Base-by-base conservation (phyloP, 2,113 vertebrate genomes). In the Strix uralensis region DNA sequence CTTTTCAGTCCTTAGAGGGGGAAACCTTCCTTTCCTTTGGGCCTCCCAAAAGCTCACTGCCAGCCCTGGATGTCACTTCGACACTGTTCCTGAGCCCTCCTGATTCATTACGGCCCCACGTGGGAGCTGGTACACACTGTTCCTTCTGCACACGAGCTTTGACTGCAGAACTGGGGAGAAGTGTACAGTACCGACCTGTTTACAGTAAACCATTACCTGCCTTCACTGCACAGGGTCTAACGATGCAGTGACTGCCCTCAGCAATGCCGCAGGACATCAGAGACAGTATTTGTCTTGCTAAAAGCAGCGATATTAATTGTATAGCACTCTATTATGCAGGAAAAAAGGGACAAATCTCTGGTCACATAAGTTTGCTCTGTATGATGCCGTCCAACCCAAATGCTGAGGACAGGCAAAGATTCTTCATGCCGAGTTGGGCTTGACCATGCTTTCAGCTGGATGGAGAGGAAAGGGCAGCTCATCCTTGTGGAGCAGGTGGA, bases 361-460 rank as follows among this genome's bases (percentile, higher is more conserved):
- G 15, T 63, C 11, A 44, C 3, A 0, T 34, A 81, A 42, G 10
- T 86, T 82, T 82, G 22, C 10, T 84, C 17, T 51, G 30, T 44
- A 32, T 81, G 46, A 61, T 0, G 0, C 19, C 9, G 25, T 81
- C 27, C 13, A 65, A n/a, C 16, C 10, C 55, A 61, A 70, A 59
- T 23, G 11, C 40, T 65, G 55, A 44, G 30, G 34, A 27, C 40
- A 75, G 25, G 15, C 0, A 1, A 26, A 59, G 38, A 77, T 21
- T 61, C 66, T 67, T 71, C 23, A 49, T 0, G 6, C 20, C 0
- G 0, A 59, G 15, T 4, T 84, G 61, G 32, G n/a, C 4, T 69
- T 27, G 18, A 34, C 7, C 0, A 0, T 82, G 23, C 9, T 82
- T 74, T 92, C 0, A 0, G 9, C 19, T 71, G 29, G n/a, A 21